These are phyloP conservation scores for Lota lota DNA, from an alignment of 2,113 vertebrate species.

Conservation along the genomic window DNA sequence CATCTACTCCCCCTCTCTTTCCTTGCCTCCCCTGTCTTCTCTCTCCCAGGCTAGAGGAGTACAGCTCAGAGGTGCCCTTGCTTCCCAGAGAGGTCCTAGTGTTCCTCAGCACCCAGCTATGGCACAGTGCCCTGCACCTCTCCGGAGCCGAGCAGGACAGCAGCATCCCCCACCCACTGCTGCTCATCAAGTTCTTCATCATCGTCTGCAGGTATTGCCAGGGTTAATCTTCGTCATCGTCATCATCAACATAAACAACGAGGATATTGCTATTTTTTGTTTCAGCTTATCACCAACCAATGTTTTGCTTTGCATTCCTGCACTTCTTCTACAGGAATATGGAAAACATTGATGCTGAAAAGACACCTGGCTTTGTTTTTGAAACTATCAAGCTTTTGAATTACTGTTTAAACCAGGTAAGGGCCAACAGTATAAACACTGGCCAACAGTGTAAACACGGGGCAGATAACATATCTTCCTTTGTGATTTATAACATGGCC, in stretches of 20 bases:
- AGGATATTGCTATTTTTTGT: too few relatives aligned
- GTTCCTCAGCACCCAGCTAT: slow-evolving; percentile 79
- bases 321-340: slow-evolving; percentile 74
- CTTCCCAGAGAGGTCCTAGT: slow-evolving; percentile 81
- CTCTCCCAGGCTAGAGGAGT: slow-evolving; percentile 79
- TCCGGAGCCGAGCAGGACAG: slow-evolving; percentile 46
- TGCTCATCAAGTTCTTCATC: slow-evolving; percentile 91
- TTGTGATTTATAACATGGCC: background rate
- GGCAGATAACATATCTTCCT: background rate
- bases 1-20: background rate
- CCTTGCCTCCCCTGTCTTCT: background rate
- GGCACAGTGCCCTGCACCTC: slow-evolving; percentile 70
- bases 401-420: slow-evolving; percentile 78
- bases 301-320: too few relatives aligned
- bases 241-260: background rate
- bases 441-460: background rate
- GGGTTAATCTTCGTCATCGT: background rate
- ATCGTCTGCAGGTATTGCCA: slow-evolving; percentile 84
- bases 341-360: slow-evolving; percentile 83
- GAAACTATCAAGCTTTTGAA: slow-evolving; percentile 82
- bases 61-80: slow-evolving; percentile 79
- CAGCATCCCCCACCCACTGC: slow-evolving; percentile 77
- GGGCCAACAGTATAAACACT: background rate
- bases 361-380: slow-evolving; percentile 77
- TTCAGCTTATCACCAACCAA: too few relatives aligned